These are phyloP conservation scores for Liolophura sinensis DNA, from an alignment of 1,140 invertebrate genomes.

Conservation along the genomic window DNA sequence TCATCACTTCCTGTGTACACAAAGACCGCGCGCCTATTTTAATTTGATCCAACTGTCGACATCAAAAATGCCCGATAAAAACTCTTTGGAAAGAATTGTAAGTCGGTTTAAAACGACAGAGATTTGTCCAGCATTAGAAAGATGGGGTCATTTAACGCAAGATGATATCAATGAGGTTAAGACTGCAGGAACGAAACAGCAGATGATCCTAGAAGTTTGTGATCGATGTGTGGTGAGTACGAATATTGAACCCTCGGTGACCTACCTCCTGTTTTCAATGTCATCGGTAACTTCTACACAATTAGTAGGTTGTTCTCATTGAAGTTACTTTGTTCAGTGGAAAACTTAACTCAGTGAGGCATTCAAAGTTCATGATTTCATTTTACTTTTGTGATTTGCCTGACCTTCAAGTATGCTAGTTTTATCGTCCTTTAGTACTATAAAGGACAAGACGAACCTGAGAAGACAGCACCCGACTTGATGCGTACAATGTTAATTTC, in stretches of 20 bases:
- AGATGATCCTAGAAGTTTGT: constrained; percentile 4
- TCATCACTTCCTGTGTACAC: neutral
- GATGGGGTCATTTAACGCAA: constrained; percentile 13
- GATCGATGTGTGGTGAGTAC: constrained; percentile 10
- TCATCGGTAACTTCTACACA: neutral
- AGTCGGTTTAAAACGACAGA: constrained; percentile 5
- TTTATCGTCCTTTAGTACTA: too few species aligned
- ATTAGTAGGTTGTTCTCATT: neutral
- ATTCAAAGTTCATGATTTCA: too few species aligned
- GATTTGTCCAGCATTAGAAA: constrained; percentile 2
- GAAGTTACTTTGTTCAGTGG: too few species aligned
- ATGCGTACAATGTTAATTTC: too few species aligned
- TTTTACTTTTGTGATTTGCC: too few species aligned
- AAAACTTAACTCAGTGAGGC: too few species aligned
- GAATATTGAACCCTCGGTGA: neutral
- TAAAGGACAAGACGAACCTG: too few species aligned
- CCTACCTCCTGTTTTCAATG: neutral
- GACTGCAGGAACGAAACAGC: constrained; percentile 7
- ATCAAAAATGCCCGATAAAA: constrained; percentile 1
- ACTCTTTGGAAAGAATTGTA: constrained; percentile 8
- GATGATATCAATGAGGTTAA: constrained; percentile 9
- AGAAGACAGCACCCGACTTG: too few species aligned
- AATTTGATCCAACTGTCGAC: neutral
- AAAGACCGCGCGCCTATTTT: neutral
- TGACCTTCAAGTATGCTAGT: too few species aligned